Percentiles rank a stretch among this genome's conserved stretches.
Evolutionary conservation across 92 coral and sea anemone species (phyloP).

Genomic region (Epizoanthus scotinus): DNA sequence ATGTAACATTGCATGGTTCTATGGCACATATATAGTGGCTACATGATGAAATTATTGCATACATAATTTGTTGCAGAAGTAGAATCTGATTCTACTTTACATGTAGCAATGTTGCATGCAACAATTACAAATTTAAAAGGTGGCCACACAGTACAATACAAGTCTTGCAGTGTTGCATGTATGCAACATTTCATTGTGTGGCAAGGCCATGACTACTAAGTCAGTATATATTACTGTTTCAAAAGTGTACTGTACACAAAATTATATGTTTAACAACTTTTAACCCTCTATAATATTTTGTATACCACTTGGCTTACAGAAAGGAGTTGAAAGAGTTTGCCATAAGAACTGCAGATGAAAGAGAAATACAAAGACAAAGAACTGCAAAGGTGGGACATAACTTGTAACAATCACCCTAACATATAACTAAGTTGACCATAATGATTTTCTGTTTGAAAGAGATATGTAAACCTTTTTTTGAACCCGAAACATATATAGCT

Average conservation of each 20-base stretch:
- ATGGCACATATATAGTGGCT: no score
- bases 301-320: conserved; percentile 12
- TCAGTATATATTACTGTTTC: no score
- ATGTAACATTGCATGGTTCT: no score
- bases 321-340: conserved; percentile 56
- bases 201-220: no score
- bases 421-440: background rate
- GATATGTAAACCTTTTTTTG: background rate
- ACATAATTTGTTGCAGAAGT: no score
- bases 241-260: background rate
- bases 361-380: conserved; percentile 8
- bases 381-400: conserved; percentile 24
- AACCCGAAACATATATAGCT: background rate
- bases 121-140: no score
- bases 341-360: conserved; percentile 40
- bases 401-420: background rate
- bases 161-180: no score
- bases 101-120: no score
- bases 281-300: background rate
- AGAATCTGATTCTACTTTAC: no score
- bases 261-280: background rate
- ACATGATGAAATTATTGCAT: no score
- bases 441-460: background rate
- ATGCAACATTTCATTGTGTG: no score
- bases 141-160: no score